These are phyloP conservation scores for Bambusicola thoracicus DNA, from an alignment of 2,113 vertebrate species.

Conservation along the genomic window DNA sequence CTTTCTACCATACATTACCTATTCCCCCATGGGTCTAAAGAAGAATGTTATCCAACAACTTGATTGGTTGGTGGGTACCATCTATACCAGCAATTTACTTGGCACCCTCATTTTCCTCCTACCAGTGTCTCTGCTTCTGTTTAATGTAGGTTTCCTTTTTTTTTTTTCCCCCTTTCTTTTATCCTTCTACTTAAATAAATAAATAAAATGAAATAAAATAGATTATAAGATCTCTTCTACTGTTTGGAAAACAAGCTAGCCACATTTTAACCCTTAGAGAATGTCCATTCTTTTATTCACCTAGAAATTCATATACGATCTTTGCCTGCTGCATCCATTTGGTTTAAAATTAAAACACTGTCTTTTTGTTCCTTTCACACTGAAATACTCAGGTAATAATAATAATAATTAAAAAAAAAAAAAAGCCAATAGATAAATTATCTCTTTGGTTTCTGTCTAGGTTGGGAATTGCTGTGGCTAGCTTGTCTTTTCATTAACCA, in stretches of 20 bases:
- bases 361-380: not conserved
- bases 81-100: not conserved
- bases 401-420: no score
- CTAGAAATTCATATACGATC: not conserved
- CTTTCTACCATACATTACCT: slow-evolving; percentile 15
- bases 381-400: not conserved
- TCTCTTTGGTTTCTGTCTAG: not conserved
- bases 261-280: not conserved
- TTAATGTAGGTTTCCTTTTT: not conserved
- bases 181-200: not conserved
- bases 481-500: not conserved
- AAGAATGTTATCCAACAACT: not conserved
- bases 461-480: not conserved
- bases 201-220: no score
- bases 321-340: not conserved
- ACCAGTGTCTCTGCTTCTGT: not conserved
- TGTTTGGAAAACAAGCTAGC: not conserved
- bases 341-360: not conserved
- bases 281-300: not conserved
- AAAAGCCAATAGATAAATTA: not conserved
- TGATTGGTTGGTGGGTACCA: not conserved
- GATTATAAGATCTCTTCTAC: not conserved
- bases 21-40: not conserved
- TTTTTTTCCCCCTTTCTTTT: fast-evolving
- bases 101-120: not conserved